Evolutionary conservation across 2,797 vertebrate genomes (phyloP).

Genomic region (Lacerta agilis): DNA sequence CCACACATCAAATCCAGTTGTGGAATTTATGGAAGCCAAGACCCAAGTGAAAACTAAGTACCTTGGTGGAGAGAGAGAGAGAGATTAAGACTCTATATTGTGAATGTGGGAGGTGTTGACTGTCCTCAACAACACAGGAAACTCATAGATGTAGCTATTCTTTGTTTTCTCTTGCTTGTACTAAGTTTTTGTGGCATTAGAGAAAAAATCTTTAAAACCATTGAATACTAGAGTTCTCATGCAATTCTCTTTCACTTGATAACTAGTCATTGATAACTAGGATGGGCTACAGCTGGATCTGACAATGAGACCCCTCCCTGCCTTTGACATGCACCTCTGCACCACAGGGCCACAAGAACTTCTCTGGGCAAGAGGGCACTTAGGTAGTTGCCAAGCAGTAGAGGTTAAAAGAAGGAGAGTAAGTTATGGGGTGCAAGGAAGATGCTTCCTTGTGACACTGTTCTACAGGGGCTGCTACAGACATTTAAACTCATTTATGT

Average conservation of each 20-base stretch:
- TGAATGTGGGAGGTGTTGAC: not conserved
- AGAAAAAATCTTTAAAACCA: not conserved
- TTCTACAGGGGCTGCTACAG: not conserved
- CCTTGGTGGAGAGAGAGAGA: slow-evolving; percentile 51
- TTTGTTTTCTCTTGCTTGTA: not conserved
- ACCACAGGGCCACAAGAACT: not conserved
- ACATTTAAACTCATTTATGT: not conserved
- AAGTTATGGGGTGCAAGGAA: not conserved
- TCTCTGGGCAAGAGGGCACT: not conserved
- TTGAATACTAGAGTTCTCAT: not conserved
- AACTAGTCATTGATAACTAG: not conserved
- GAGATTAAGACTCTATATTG: slow-evolving; percentile 13
- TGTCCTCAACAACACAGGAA: not conserved
- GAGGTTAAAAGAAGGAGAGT: not conserved
- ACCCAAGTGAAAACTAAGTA: slow-evolving; percentile 28
- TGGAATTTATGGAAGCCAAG: slow-evolving; percentile 29
- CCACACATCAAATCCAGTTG: not conserved
- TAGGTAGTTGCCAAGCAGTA: not conserved
- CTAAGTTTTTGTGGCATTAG: not conserved
- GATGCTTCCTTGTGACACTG: not conserved
- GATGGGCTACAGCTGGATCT: not conserved
- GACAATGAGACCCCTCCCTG: not conserved
- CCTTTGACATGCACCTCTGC: not conserved
- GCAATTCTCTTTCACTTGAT: not conserved
- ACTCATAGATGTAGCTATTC: not conserved